These are phyloP conservation scores for Phalacrocorax aristotelis DNA, from an alignment of 2,113 vertebrate species.

Conservation along the genomic window DNA sequence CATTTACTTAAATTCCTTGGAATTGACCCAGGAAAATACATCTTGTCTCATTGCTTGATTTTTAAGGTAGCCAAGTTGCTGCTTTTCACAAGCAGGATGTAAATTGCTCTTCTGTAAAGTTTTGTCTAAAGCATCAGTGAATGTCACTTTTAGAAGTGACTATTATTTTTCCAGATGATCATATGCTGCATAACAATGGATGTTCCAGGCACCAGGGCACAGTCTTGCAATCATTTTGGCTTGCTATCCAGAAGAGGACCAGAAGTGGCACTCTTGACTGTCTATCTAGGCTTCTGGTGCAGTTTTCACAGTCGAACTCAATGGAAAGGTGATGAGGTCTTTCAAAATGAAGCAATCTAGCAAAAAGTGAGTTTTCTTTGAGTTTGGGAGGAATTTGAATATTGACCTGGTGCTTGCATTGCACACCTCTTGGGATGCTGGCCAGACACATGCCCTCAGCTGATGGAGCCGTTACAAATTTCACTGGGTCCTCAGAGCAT, in stretches of 20 bases:
- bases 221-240: background rate
- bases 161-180: background rate
- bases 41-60: background rate
- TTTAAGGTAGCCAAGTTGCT: background rate
- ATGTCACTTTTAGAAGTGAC: background rate
- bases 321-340: background rate
- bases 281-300: background rate
- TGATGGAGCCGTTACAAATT: conserved; percentile 23
- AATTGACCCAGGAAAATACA: background rate
- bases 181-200: background rate
- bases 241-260: background rate
- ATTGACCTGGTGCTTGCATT: background rate
- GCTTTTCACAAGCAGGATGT: background rate
- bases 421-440: background rate
- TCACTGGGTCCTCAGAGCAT: conserved; percentile 12
- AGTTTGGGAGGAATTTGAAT: background rate
- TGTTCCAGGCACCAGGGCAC: background rate
- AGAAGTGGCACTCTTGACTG: background rate
- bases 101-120: background rate
- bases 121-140: background rate
- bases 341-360: background rate
- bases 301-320: background rate
- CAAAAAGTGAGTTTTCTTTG: background rate
- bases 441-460: background rate
- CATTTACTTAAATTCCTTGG: background rate